Conservation (phyloP, 2,797 vertebrate genomes). For the Agapornis canus region DNA sequence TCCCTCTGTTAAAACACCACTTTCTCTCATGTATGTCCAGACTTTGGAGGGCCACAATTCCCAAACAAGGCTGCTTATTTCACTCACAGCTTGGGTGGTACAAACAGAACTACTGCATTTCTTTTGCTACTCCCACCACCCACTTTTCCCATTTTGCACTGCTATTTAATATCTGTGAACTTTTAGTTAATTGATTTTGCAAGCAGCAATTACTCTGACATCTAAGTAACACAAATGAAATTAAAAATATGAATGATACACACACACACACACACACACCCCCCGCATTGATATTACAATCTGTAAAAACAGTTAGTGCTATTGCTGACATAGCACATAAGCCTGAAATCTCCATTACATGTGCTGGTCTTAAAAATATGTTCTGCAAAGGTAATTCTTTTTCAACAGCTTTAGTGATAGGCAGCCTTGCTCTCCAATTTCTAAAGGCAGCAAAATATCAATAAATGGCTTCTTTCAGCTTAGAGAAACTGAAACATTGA, state of each 20-base stretch:
- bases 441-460: background rate
- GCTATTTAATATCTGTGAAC: background rate
- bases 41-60: background rate
- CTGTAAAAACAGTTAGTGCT: background rate
- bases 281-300: background rate
- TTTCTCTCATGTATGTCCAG: background rate
- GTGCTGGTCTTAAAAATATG: background rate
- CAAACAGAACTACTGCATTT: background rate
- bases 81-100: background rate
- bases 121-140: background rate
- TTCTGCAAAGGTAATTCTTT: background rate
- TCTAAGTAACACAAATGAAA: background rate
- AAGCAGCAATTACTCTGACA: background rate
- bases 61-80: background rate
- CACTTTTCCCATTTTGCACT: background rate
- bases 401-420: background rate
- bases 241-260: background rate
- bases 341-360: background rate
- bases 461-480: background rate
- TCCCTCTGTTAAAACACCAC: background rate
- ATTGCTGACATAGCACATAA: background rate
- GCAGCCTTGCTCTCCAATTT: background rate
- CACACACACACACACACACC: too few species aligned
- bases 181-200: background rate
- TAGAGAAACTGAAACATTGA: background rate